Percentiles rank a stretch among this genome's conserved stretches.
Evolutionary conservation across 2,888 invertebrate species (phyloP).

Genomic region (Odontocolon sp.): DNA sequence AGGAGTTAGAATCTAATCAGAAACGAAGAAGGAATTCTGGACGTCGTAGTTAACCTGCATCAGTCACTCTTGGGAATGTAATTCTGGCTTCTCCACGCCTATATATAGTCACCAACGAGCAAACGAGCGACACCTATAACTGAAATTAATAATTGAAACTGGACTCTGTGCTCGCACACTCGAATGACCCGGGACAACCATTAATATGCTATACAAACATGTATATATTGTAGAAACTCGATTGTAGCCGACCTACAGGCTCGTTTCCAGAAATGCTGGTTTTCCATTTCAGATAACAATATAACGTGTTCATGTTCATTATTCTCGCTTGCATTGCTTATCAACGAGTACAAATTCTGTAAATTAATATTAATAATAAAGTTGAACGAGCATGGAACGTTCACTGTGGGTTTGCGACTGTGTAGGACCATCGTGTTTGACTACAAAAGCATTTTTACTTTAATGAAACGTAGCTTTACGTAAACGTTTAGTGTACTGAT

Average conservation of each 20-base stretch:
- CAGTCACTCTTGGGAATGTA: slow-evolving; percentile 24
- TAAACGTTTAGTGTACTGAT: too few relatives aligned
- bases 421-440: too few relatives aligned
- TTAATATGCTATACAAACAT: background rate
- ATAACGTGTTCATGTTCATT: background rate
- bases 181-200: slow-evolving; percentile 1
- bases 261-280: background rate
- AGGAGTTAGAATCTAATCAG: slow-evolving; percentile 21
- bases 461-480: too few relatives aligned
- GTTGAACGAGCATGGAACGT: background rate
- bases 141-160: slow-evolving; percentile 28
- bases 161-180: background rate
- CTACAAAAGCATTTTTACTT: too few relatives aligned
- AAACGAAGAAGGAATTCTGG: slow-evolving; percentile 21
- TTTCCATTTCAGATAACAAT: slow-evolving; percentile 19
- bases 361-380: slow-evolving; percentile 25
- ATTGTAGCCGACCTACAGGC: background rate
- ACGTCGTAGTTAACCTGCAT: slow-evolving; percentile 20
- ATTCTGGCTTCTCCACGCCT: background rate
- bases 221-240: background rate
- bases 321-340: background rate
- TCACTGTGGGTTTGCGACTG: slow-evolving; percentile 12
- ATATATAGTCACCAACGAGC: background rate
- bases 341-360: background rate
- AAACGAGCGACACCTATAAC: background rate